Evolutionary conservation across 2,113 vertebrate species (phyloP).

Genomic region (Sphaerodactylus townsendi): DNA sequence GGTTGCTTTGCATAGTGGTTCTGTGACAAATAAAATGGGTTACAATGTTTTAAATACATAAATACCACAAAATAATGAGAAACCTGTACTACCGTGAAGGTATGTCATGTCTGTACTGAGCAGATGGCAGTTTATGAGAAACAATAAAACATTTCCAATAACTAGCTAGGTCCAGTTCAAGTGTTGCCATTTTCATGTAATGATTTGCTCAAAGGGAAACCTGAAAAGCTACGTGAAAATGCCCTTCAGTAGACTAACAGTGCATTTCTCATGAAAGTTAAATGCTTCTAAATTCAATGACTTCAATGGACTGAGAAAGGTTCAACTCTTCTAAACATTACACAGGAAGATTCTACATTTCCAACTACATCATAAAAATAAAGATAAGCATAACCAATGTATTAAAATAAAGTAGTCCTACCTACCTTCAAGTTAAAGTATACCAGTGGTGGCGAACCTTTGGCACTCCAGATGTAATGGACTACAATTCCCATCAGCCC

Average conservation of each 20-base stretch:
- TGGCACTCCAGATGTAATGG: too few species aligned
- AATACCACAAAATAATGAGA: neutral
- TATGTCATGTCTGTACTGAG: neutral
- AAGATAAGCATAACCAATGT: slow-evolving; percentile 16
- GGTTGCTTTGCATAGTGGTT: too few species aligned
- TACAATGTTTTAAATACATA: neutral
- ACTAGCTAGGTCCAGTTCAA: neutral
- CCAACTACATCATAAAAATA: neutral
- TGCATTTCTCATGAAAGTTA: too few species aligned
- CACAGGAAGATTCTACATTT: neutral
- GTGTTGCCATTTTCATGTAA: neutral
- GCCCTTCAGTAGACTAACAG: neutral
- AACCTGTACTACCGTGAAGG: neutral
- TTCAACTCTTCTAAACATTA: too few species aligned
- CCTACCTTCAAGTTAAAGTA: slow-evolving; percentile 17
- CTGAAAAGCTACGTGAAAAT: neutral
- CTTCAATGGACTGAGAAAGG: too few species aligned
- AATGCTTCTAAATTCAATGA: too few species aligned
- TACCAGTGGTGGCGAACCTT: too few species aligned
- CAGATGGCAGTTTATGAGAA: slow-evolving; percentile 3
- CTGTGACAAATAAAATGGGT: too few species aligned
- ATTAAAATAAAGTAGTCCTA: slow-evolving; percentile 19
- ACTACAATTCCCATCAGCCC: too few species aligned
- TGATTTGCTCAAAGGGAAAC: neutral
- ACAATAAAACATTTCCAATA: neutral